Percentiles rank a stretch among this genome's conserved stretches.
phyloP scores from a whole-genome alignment of 2,888 invertebrate genomes.

The Fragum fragum region DNA sequence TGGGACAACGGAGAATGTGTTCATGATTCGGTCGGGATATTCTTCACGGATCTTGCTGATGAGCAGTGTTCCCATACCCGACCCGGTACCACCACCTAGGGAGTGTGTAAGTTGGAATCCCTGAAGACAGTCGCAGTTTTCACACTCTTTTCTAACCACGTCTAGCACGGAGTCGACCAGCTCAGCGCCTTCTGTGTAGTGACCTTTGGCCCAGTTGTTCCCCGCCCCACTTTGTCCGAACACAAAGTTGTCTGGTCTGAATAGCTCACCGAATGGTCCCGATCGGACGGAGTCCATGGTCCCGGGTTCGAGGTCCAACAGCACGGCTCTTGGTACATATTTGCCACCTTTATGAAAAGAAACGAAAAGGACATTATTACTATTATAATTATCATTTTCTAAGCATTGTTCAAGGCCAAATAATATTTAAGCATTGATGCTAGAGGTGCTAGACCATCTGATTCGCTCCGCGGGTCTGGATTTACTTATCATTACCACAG shows the following conservation, averaged over 20 bases:
- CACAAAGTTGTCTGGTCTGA: constrained; percentile 98
- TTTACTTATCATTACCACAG: too few relatives aligned
- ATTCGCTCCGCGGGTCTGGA: too few relatives aligned
- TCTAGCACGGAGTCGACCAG: constrained; percentile 89
- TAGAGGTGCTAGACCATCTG: too few relatives aligned
- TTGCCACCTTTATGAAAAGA: constrained; percentile 89
- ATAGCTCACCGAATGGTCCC: constrained; percentile 97
- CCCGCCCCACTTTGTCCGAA: constrained; percentile 92
- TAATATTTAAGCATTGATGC: too few relatives aligned
- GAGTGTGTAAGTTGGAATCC: constrained; percentile 90
- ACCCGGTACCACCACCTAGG: constrained; percentile 95
- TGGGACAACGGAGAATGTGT: constrained; percentile 97
- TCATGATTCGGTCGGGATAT: constrained; percentile 99
- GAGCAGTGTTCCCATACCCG: constrained; percentile 95
- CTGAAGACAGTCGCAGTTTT: constrained; percentile 95
- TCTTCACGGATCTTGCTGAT: constrained; percentile 99
- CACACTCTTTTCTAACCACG: constrained; percentile 92
- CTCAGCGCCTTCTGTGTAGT: constrained; percentile 95
- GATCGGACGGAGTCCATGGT: constrained; percentile 99
- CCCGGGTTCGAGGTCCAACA: constrained; percentile 97
- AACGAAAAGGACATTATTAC: too few relatives aligned
- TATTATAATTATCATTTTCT: too few relatives aligned
- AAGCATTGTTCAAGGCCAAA: too few relatives aligned
- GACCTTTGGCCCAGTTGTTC: constrained; percentile 96
- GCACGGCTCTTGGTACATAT: constrained; percentile 97